Conservation (phyloP, 2,113 vertebrate genomes). For the Vulpes vulpes region DNA sequence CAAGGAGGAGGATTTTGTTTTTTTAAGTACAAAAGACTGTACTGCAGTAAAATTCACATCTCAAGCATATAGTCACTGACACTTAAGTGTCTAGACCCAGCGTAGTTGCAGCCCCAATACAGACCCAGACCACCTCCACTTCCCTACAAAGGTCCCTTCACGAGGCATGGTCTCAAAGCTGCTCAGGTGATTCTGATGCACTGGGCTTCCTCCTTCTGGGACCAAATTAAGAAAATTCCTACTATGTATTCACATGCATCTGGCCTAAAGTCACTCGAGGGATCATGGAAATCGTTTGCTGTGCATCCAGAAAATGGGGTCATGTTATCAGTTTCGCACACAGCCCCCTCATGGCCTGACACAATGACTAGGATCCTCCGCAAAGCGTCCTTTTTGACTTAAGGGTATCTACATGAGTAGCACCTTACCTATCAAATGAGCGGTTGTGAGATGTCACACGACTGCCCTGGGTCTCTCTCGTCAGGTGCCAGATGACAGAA, state of each 20-base stretch:
- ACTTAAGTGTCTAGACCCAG: fast-evolving
- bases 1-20: not conserved
- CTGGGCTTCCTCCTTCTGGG: fast-evolving
- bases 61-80: fast-evolving
- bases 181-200: too few relatives aligned
- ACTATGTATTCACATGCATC: fast-evolving
- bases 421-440: conserved; percentile 95
- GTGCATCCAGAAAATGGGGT: not conserved
- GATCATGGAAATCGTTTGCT: fast-evolving
- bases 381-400: fast-evolving
- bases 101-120: fast-evolving
- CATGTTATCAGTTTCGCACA: fast-evolving
- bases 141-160: fast-evolving
- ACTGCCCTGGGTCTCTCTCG: conserved; percentile 94
- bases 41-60: not conserved
- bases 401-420: fast-evolving
- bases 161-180: fast-evolving
- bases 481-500: conserved; percentile 98
- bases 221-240: not conserved
- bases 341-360: fast-evolving
- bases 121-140: fast-evolving
- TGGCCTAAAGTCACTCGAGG: not conserved
- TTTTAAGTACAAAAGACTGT: fast-evolving
- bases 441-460: conserved; percentile 94
- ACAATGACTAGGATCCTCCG: fast-evolving